Conservation (phyloP, 2,888 invertebrate species). For the Lissonota sp. region DNA sequence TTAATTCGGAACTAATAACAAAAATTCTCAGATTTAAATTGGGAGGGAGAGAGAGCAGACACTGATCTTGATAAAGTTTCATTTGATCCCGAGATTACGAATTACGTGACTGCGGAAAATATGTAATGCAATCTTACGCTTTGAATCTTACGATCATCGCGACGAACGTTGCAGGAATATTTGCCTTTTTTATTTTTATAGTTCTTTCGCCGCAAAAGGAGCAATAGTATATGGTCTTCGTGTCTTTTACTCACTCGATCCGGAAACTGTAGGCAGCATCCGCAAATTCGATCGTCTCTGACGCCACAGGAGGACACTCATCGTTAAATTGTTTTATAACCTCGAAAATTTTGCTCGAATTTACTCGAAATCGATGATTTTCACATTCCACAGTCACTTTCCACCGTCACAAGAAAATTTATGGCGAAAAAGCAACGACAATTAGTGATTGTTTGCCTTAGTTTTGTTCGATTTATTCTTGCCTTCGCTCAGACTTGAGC, state of each 20-base stretch:
- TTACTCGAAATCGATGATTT: neutral
- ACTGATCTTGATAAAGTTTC: too few species aligned
- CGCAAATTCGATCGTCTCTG: slow-evolving; percentile 75
- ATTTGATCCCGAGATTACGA: too few species aligned
- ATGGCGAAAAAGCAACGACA: neutral
- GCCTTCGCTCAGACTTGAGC: too few species aligned
- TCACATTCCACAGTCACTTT: neutral
- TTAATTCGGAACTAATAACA: slow-evolving; percentile 20
- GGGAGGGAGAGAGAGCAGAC: too few species aligned
- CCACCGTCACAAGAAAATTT: neutral
- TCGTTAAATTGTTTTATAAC: slow-evolving; percentile 61
- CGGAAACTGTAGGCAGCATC: slow-evolving; percentile 63
- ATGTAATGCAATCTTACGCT: too few species aligned
- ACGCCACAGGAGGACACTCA: slow-evolving; percentile 80
- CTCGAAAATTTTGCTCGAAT: neutral
- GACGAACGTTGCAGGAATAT: too few species aligned
- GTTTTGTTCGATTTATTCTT: too few species aligned
- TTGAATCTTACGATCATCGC: too few species aligned
- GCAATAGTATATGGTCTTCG: neutral
- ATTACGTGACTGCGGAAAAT: too few species aligned
- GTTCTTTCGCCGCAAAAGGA: neutral
- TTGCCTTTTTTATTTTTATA: too few species aligned
- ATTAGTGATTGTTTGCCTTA: too few species aligned
- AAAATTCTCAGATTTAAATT: neutral
- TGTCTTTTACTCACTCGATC: slow-evolving; percentile 71